Conservation (phyloP, 2,888 invertebrate species). For the Leptodirus hochenwartii region DNA sequence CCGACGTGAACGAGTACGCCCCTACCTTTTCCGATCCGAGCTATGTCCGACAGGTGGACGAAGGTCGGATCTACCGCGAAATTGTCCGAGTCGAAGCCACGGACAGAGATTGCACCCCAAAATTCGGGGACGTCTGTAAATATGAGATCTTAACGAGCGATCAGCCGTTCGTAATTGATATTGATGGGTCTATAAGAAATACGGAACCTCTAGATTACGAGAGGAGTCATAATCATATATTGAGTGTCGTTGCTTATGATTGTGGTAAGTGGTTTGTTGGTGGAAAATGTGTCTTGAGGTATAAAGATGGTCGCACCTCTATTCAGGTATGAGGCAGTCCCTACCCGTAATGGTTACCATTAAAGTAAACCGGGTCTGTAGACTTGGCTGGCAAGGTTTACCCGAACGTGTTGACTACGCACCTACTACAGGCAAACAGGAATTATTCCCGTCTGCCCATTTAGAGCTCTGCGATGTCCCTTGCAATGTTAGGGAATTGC, state of each 20-base stretch:
- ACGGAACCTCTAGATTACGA: constrained; percentile 87
- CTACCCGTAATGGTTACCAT: constrained; percentile 92
- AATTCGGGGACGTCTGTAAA: constrained; percentile 91
- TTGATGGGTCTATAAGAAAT: constrained; percentile 88
- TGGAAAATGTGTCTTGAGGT: not conserved
- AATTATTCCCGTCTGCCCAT: constrained; percentile 60
- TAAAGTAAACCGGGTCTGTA: constrained; percentile 40
- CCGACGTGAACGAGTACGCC: constrained; percentile 91
- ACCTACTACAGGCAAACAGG: constrained; percentile 62
- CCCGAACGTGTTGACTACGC: constrained; percentile 76
- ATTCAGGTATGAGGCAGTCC: constrained; percentile 59
- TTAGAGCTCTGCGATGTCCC: constrained; percentile 44
- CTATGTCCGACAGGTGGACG: constrained; percentile 80
- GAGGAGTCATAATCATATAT: constrained; percentile 84
- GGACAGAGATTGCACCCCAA: constrained; percentile 89
- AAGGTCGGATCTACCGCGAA: constrained; percentile 77
- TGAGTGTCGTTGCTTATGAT: constrained; percentile 92
- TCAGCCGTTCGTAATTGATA: constrained; percentile 80
- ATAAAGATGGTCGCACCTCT: too few relatives aligned
- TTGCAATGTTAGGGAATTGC: constrained; percentile 33
- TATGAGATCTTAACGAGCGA: constrained; percentile 89
- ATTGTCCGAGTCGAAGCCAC: constrained; percentile 82
- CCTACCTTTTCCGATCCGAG: constrained; percentile 82
- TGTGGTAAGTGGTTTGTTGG: constrained; percentile 41
- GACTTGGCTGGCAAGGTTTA: constrained; percentile 39